Conservation (phyloP, 2,113 vertebrate genomes). For the Oncorhynchus nerka region DNA sequence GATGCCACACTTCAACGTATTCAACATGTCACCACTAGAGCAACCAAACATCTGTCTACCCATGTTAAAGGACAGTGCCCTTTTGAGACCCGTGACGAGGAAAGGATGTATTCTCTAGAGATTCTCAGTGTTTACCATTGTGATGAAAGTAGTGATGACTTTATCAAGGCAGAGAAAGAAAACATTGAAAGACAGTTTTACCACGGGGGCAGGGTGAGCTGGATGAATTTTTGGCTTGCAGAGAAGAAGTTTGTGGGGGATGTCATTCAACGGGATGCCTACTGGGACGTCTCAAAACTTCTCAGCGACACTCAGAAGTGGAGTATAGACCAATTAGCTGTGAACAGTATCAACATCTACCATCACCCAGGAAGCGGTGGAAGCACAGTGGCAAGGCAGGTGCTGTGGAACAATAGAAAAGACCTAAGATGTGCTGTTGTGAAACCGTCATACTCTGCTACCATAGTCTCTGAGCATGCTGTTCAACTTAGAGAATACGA, state of each 20-base stretch:
- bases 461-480: slow-evolving; percentile 69
- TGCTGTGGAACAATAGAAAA: slow-evolving; percentile 79
- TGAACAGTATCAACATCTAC: slow-evolving; percentile 76
- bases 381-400: slow-evolving; percentile 81
- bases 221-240: slow-evolving; percentile 82
- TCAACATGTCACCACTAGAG: slow-evolving; percentile 52
- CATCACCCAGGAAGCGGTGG: slow-evolving; percentile 87
- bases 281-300: slow-evolving; percentile 53
- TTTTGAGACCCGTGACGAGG: slow-evolving; percentile 69
- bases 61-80: slow-evolving; percentile 65
- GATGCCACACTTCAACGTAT: slow-evolving; percentile 73
- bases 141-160: slow-evolving; percentile 60
- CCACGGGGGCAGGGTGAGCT: slow-evolving; percentile 74
- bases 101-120: slow-evolving; percentile 75
- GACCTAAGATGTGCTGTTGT: slow-evolving; percentile 75
- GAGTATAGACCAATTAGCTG: slow-evolving; percentile 41
- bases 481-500: slow-evolving; percentile 77
- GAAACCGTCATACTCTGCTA: slow-evolving; percentile 61
- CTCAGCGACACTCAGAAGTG: slow-evolving; percentile 51
- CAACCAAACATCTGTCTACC: slow-evolving; percentile 65
- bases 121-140: slow-evolving; percentile 77
- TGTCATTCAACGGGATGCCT: slow-evolving; percentile 78
- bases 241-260: slow-evolving; percentile 70
- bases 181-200: slow-evolving; percentile 76
- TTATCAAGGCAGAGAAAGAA: slow-evolving; percentile 58